Base-by-base conservation (phyloP, 2,113 vertebrate genomes). In the Sitta europaea region DNA sequence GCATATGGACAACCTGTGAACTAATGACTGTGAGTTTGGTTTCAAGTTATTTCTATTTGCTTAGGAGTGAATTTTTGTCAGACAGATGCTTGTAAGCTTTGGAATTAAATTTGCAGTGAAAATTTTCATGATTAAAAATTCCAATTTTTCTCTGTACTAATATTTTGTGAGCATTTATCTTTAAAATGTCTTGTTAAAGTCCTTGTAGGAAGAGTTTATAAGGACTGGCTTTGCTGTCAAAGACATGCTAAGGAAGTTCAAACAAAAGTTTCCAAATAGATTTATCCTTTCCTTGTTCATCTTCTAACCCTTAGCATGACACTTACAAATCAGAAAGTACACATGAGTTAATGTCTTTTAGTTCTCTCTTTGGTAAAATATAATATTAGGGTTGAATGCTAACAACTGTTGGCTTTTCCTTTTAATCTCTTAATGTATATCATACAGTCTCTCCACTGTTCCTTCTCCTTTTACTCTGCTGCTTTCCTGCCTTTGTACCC, bases 231-330 rank as follows among this genome's bases (percentile, higher is more conserved):
- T 95, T 94, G 62, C 88, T 82, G 57, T 87, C 88, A 95, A 92
- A 96, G 95, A 75, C 73, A 84, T 68, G 36, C 53, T 96, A 92
- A 94, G 61, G 68, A 96, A 95, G 73, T 96, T 96, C 91, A 96
- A 95, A 95, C 48, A 89, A 42, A 92, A 95, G 53, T 92, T 95
- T 92, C 73, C 91, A 94, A 92, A 95, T 86, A 95, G 93, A 94
- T 94, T 91, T 92, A 95, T 96, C 89, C 88, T 94, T 94, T 95
- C 63, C 91, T 96, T 91, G 83, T 71, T 94, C 91, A 84, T 95
- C 57, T 92, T 92, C 91, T 94, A 90, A 73, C 92, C 92, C 76
- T 96, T 94, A 92, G 43, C 48, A 71, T 92, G 86, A 92, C 88
- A 94, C 91, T 91, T 91, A 84, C 31, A 93, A 94, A 95, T 88